Conservation (phyloP, 2,797 vertebrate genomes). For the Perodicticus potto region DNA sequence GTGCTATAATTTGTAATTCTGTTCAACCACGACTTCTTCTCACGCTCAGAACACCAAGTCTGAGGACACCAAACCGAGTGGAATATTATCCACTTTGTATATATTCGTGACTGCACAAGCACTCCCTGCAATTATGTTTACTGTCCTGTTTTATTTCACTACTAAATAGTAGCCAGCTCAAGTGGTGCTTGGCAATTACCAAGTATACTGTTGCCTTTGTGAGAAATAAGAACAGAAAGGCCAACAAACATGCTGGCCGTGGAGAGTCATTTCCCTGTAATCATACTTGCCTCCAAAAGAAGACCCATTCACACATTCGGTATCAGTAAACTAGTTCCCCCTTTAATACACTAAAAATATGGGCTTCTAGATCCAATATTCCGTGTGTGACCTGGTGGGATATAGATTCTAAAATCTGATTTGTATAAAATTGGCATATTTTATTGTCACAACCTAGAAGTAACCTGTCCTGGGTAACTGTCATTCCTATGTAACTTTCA, state of each 20-base stretch:
- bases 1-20: neutral
- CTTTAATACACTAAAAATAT: neutral
- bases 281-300: neutral
- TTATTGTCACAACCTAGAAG: neutral
- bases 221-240: neutral
- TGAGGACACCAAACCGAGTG: neutral
- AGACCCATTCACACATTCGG: neutral
- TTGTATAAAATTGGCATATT: slow-evolving; percentile 41
- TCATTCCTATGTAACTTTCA: neutral
- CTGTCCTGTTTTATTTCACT: neutral
- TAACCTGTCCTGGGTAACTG: neutral
- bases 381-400: neutral
- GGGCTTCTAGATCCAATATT: neutral
- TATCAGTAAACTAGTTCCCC: neutral
- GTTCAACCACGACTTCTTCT: neutral
- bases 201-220: neutral
- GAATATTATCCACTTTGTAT: neutral
- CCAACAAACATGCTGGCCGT: neutral
- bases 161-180: neutral
- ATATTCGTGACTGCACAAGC: rapidly evolving
- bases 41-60: neutral
- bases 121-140: neutral
- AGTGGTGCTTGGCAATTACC: neutral
- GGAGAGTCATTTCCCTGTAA: neutral
- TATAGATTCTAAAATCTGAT: neutral